Evolutionary conservation across 2,113 vertebrate species (phyloP).

Genomic region (Barnardius zonarius): DNA sequence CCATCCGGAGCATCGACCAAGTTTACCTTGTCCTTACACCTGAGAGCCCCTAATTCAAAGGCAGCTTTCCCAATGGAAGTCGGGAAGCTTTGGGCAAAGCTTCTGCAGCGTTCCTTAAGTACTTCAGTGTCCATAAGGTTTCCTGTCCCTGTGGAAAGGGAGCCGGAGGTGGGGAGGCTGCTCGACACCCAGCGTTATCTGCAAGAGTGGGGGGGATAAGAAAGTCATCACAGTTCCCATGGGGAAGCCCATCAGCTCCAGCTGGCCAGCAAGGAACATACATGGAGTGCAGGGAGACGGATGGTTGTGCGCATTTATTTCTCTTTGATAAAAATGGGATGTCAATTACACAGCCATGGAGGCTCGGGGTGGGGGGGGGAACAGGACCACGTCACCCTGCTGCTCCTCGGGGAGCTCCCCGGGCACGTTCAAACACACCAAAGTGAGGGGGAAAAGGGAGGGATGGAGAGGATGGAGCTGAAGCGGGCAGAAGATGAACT

Average conservation of each 20-base stretch:
- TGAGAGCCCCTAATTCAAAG: neutral
- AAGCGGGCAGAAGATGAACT: neutral
- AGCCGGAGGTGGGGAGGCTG: neutral
- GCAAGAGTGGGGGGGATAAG: neutral
- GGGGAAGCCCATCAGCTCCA: neutral
- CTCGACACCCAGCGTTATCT: neutral
- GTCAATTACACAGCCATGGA: conserved; percentile 43
- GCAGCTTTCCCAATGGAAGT: neutral
- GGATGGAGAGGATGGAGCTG: neutral
- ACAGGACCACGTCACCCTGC: neutral
- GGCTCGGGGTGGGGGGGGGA: neutral
- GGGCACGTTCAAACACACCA: conserved; percentile 33
- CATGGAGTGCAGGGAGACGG: conserved; percentile 32
- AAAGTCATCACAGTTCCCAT: neutral
- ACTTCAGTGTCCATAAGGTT: neutral
- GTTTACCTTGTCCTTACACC: neutral
- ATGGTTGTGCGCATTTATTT: conserved; percentile 66
- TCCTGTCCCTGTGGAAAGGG: neutral
- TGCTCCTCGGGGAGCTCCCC: conserved; percentile 3
- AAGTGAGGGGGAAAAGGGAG: neutral
- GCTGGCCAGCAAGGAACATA: neutral
- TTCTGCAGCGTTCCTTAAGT: neutral
- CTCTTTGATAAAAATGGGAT: conserved; percentile 59
- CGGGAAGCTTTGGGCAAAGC: neutral
- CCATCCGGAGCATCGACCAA: neutral